Base-by-base conservation (phyloP, 2,797 vertebrate species). In the Danio jaintianensis region DNA sequence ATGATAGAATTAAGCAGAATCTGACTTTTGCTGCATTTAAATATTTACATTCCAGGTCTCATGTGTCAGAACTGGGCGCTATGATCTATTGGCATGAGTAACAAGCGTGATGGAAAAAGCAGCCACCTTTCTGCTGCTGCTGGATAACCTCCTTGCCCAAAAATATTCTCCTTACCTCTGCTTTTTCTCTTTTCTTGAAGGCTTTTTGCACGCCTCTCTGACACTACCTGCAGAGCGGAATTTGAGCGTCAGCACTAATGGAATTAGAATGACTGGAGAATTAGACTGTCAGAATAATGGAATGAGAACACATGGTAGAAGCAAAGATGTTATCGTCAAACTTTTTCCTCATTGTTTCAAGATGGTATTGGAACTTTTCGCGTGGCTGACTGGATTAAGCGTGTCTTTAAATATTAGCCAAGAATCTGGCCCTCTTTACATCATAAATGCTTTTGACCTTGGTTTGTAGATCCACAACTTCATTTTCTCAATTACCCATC, bases 41-140 rank as follows among this genome's bases (percentile, higher is more conserved):
- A 93, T 91, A 92, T 94, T 94, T 94, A 93, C 90, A 93, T 93
- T 93, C 86, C 84, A 7, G 73, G 82, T 83, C 45, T 85, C 86
- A 81, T 80, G 88, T 90, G 89, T 87, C 77, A 86, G 86, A 86
- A 83, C 75, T 75, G 67, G 71, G 88, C 88, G 80, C 85, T 85
- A 75, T 5, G 64, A 81, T 81, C 80, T 75, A 79, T 80, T 71
- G 86, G 86, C 85, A 53, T 1, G 55, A 58, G 61, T 42, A 68
- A 43, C 22, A 29, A 40, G 78, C 58, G 64, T 82, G 86, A 87
- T 89, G 88, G 87, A 90, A 89, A 91, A 86, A 85, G 18, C 13
- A 40, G 71, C 80, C 85, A 74, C 81, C 69, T 85, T 63, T 78
- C 82, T 56, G 87, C 75, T 81, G 58, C 62, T 69, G 73, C 76